These are phyloP conservation scores for Tautogolabrus adspersus DNA, from an alignment of 2,113 vertebrate species.

Conservation along the genomic window DNA sequence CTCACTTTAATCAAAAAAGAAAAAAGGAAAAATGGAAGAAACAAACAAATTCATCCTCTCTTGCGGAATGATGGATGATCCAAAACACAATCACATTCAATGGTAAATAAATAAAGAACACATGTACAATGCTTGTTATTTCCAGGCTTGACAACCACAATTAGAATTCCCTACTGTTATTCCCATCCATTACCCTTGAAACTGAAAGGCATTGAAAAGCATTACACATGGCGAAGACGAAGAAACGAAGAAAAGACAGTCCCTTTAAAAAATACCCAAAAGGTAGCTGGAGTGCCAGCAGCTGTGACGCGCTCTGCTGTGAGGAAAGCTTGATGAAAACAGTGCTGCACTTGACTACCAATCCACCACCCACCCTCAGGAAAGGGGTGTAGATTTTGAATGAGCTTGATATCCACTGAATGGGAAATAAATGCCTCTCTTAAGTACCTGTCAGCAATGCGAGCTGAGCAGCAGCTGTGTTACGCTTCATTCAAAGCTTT, in stretches of 20 bases:
- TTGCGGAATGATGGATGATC: background rate
- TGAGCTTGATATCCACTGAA: constrained; percentile 75
- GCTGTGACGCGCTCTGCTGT: constrained; percentile 51
- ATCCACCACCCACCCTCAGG: constrained; percentile 36
- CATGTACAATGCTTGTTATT: constrained; percentile 18
- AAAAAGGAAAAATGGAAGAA: background rate
- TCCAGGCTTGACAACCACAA: constrained; percentile 1
- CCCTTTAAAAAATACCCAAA: constrained; percentile 3
- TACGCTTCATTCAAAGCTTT: constrained; percentile 53
- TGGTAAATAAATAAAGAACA: constrained; percentile 18
- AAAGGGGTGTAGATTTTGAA: constrained; percentile 61
- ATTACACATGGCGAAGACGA: constrained; percentile 10
- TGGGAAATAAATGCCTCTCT: constrained; percentile 74
- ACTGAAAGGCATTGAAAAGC: constrained; percentile 17
- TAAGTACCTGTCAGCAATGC: constrained; percentile 70
- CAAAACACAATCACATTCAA: constrained; percentile 23
- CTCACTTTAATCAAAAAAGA: no score
- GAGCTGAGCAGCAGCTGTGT: constrained; percentile 63
- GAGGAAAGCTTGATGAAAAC: constrained; percentile 55
- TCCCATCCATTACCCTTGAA: constrained; percentile 27
- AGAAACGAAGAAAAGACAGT: background rate
- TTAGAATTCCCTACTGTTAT: constrained; percentile 26
- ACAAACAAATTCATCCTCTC: background rate
- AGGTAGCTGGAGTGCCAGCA: constrained; percentile 62
- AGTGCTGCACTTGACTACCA: constrained; percentile 54